These are phyloP conservation scores for Nomia melanderi DNA, from an alignment of 1,140 invertebrate genomes.

Conservation along the genomic window DNA sequence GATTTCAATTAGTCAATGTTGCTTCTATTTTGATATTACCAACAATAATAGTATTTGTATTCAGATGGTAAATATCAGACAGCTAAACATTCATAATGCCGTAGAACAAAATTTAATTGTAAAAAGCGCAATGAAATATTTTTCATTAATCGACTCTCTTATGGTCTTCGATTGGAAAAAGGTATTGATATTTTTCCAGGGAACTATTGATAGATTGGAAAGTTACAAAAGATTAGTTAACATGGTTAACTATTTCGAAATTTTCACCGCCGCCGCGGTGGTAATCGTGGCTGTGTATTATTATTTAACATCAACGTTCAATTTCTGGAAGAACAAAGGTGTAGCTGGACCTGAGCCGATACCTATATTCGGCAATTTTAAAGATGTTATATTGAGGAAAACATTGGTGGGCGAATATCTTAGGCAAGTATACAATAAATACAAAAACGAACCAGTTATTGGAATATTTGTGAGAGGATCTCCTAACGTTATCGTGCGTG, in stretches of 20 bases:
- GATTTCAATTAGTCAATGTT: too few species aligned
- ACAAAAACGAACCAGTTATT: constrained; percentile 71
- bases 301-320: constrained; percentile 44
- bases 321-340: constrained; percentile 70
- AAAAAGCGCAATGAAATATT: too few species aligned
- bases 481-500: constrained; percentile 73
- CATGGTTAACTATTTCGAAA: constrained; percentile 37
- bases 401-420: constrained; percentile 19
- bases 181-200: too few species aligned
- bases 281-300: constrained; percentile 56
- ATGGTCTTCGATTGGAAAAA: too few species aligned
- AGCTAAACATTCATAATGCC: too few species aligned
- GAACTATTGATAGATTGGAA: neutral
- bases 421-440: constrained; percentile 58
- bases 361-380: constrained; percentile 70
- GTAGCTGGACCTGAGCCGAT: constrained; percentile 66
- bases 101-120: too few species aligned
- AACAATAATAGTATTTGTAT: too few species aligned
- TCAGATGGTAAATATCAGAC: too few species aligned
- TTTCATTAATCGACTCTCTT: too few species aligned
- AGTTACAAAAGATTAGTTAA: too few species aligned
- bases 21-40: too few species aligned
- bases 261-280: constrained; percentile 33
- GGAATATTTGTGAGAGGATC: constrained; percentile 75
- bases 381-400: constrained; percentile 46